Evolutionary conservation across 2,797 vertebrate genomes (phyloP), one percentile per base, ranked within the genome.

Genomic region (Alectoris magna): DNA sequence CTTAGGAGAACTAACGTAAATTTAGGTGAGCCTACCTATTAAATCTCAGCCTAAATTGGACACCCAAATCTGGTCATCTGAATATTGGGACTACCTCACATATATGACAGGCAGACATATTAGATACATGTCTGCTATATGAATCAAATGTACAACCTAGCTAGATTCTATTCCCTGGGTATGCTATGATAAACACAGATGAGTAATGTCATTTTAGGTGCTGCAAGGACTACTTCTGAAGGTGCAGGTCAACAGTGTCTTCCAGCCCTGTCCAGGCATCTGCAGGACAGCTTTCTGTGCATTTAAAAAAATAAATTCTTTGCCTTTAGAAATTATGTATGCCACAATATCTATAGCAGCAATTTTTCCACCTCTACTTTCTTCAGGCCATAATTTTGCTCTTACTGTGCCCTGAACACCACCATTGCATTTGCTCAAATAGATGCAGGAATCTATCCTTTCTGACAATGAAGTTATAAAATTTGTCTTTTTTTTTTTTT

Each of bases 251-350:
- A 59, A 15, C 34, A 44, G 6, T 27, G 12, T n/a, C 24, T 67
- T 29, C 16, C n/a, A 56, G 29, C 11, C 29, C 11, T 31, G 44
- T 39, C 8, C 10, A 51, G 31, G 7, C 26, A 36, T 36, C 34
- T 63, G 15, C 1, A 4, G 23, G 18, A 76, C 39, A 88, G 9
- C 1, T 60, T 4, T 66, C 23, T n/a, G 5, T 62, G 19, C 0
- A 0, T 59, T 72, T 73, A 64, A 88, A 77, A 13, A 70, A 70
- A 77, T 6, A 74, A 59, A 43, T 29, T 8, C 4, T 80, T 76
- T 43, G 7, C 71, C 8, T 82, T 71, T 49, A 80, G 43, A 87
- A 88, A 76, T 68, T 26, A 68, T 4, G n/a, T 8, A 53, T n/a
- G 21, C 12, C 15, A n/a, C 13, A 79, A 34, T 23, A 14, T 3